Evolutionary conservation across 2,797 vertebrate species (phyloP).

Genomic region (Ciconia nigra): DNA sequence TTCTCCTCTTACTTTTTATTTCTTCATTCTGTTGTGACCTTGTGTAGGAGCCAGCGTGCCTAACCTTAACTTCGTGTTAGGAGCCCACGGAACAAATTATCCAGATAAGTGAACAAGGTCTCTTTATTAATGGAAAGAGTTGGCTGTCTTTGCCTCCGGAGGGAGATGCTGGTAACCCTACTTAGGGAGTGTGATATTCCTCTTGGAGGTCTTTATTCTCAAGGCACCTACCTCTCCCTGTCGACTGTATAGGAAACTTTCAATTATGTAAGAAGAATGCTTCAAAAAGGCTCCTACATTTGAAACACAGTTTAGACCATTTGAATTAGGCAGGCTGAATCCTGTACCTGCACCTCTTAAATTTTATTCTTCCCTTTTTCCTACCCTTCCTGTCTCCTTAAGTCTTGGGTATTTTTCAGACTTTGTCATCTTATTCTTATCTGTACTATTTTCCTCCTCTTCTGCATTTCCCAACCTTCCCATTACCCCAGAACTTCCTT

Average conservation of each 20-base stretch:
- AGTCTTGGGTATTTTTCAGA: neutral
- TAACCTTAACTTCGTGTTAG: neutral
- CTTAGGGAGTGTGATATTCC: neutral
- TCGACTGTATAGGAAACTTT: neutral
- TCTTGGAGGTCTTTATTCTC: neutral
- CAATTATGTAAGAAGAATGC: neutral
- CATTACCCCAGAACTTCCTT: neutral
- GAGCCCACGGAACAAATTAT: neutral
- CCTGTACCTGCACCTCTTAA: neutral
- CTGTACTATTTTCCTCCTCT: neutral
- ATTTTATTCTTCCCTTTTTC: neutral
- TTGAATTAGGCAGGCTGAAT: neutral
- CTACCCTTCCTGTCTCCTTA: neutral
- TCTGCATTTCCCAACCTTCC: neutral
- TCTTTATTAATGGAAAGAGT: neutral
- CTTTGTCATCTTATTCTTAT: neutral
- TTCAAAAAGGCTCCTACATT: neutral
- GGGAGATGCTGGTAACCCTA: neutral
- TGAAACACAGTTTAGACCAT: neutral
- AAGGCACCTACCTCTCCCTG: neutral
- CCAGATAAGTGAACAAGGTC: neutral
- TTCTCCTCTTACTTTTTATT: neutral
- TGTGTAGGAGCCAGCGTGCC: neutral
- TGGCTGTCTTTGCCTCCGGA: neutral
- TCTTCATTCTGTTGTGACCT: neutral